Percentiles rank a stretch among this genome's conserved stretches.
These are phyloP conservation scores for Clinocottus analis DNA, from an alignment of 2,113 vertebrate species.

Conservation along the genomic window DNA sequence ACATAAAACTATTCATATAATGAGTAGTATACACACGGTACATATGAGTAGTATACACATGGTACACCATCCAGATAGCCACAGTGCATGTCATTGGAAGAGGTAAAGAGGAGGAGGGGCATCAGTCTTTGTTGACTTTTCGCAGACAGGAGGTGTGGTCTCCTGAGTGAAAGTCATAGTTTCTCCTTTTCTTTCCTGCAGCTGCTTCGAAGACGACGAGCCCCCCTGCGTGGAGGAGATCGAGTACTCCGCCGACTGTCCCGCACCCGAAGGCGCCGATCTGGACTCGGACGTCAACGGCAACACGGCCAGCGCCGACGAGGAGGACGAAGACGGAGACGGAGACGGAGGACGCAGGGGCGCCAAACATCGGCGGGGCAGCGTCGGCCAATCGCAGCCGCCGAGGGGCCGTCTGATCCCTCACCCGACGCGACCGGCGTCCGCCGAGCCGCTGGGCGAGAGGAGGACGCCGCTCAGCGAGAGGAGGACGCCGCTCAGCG, in stretches of 20 bases:
- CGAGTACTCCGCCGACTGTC: conserved; percentile 83
- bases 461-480: conserved; percentile 44
- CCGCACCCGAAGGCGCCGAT: conserved; percentile 32
- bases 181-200: conserved; percentile 31
- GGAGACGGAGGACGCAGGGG: conserved; percentile 5
- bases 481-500: no score
- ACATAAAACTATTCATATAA: no score
- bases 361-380: neutral
- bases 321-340: conserved; percentile 51
- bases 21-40: no score
- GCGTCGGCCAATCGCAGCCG: conserved; percentile 1
- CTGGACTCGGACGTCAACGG: conserved; percentile 72
- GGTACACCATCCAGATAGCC: no score
- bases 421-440: conserved; percentile 34
- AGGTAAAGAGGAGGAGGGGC: no score
- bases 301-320: conserved; percentile 51
- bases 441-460: conserved; percentile 45
- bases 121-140: no score
- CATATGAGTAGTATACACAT: no score
- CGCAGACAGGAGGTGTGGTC: no score
- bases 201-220: conserved; percentile 88
- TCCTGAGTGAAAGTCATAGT: no score
- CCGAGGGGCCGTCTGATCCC: conserved; percentile 47
- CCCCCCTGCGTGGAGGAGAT: conserved; percentile 90
- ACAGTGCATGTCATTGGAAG: no score